Conservation (phyloP, 1,140 invertebrate species). For the Rhagoletis pomonella region DNA sequence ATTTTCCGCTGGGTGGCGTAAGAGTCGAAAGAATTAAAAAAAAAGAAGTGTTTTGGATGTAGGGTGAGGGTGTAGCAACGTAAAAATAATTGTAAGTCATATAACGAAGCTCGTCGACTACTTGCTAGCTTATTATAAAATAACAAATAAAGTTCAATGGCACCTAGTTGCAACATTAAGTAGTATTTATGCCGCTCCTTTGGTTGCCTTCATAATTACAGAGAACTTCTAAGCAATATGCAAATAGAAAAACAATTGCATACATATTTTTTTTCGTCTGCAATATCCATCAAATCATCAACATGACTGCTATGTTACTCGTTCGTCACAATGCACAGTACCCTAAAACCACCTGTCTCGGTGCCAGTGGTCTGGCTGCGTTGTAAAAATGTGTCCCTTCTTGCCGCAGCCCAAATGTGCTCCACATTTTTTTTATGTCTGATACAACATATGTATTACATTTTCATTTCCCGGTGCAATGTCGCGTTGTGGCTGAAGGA, state of each 20-base stretch:
- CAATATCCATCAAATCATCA: conserved; percentile 5
- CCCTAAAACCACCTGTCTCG: neutral
- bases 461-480: neutral
- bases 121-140: too few species aligned
- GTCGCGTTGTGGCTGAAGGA: neutral
- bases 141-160: conserved; percentile 18
- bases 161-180: neutral
- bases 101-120: too few species aligned
- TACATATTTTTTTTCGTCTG: neutral
- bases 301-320: neutral
- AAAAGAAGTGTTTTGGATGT: too few species aligned
- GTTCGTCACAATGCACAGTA: too few species aligned
- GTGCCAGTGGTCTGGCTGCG: neutral
- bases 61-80: too few species aligned
- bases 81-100: too few species aligned
- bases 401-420: neutral
- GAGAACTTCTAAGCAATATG: neutral
- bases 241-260: neutral
- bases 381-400: neutral
- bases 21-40: too few species aligned
- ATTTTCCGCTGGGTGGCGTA: too few species aligned
- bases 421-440: neutral
- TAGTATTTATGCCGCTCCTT: neutral
- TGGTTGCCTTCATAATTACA: neutral
- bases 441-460: neutral